Base-by-base conservation (phyloP, 2,888 invertebrate species). In the Lacanobia wlatinum region DNA sequence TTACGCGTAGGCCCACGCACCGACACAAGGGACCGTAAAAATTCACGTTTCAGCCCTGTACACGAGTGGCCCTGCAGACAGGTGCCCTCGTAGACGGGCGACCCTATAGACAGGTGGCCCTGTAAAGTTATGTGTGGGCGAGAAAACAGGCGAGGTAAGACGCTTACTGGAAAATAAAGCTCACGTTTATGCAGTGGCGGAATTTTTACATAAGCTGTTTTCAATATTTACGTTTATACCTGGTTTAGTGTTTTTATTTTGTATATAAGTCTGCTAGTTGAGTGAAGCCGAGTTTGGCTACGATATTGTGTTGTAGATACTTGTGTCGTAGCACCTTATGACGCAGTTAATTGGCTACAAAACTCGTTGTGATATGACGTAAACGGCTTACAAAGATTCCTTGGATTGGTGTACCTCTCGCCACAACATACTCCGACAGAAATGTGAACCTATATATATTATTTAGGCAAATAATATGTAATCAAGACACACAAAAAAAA, bases 81-180 rank as follows among this genome's bases (percentile, higher is more conserved):
- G 18, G 34, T 56, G 52, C 48, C 18, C 43, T 43, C 52, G 40
- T 6, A n/a, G 9, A 34, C 56, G 10, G 34, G 56, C n/a, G 56
- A 2, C 34, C 5, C 34, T 56, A 34, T n/a, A 34, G 56, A 56
- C n/a, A 56, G 18, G 56, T 56, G 52, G 18, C 7, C 38, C 28
- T 46, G 6, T 43, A 16, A 55, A 64, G 21, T 48, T 40, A 53
- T 16, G 55, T 23, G 81, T 80, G 66, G 78, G 81, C 59, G 81
- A 56, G 18, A 8, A 43, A 76, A 55, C 48, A 60, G 63, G 10
- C 10, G 28, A 40, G 65, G 0, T 60, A 78, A 60, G 78, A 55
- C 8, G 40, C 48, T 78, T 71, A 78, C 40, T 38, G 48, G 43
- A 60, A 64, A 38, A 46, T 23, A 34, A 76, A 64, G 14, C 7